Evolutionary conservation across 2,797 vertebrate species (phyloP).

Genomic region (Poeciliopsis presidionis): DNA sequence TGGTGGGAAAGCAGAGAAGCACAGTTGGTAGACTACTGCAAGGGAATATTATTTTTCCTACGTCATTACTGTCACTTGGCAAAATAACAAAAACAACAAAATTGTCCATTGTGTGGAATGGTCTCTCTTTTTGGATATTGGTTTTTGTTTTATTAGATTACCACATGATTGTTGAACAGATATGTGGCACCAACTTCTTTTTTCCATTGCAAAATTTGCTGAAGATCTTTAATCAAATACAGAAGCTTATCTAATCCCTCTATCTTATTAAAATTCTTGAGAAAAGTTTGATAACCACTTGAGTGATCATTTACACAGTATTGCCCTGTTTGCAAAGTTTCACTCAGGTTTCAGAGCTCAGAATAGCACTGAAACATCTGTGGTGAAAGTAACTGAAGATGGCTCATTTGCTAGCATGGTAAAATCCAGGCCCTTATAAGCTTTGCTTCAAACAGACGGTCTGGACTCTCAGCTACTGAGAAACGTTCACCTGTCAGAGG

Average conservation of each 20-base stretch:
- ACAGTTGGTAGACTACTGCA: slow-evolving; percentile 13
- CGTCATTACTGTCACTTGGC: slow-evolving; percentile 6
- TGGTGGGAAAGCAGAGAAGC: slow-evolving; percentile 31
- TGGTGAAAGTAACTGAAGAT: background rate
- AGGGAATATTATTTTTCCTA: slow-evolving; percentile 26
- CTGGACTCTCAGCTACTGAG: too few relatives aligned
- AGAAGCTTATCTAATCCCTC: background rate
- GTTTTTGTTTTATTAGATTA: background rate
- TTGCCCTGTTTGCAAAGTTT: background rate
- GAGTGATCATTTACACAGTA: background rate
- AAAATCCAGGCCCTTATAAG: too few relatives aligned
- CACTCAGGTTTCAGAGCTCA: background rate
- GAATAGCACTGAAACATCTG: background rate
- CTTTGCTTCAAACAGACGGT: too few relatives aligned
- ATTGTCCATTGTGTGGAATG: background rate
- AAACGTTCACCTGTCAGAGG: too few relatives aligned
- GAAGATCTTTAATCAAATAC: background rate
- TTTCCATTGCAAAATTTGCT: background rate
- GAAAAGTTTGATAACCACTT: background rate
- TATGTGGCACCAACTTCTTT: background rate
- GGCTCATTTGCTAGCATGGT: background rate
- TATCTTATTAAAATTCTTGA: background rate
- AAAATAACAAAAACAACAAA: background rate
- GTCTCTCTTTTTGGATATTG: background rate
- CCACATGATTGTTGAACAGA: background rate